These are phyloP conservation scores for Morelia viridis DNA, from an alignment of 2,797 vertebrate species.

Conservation along the genomic window DNA sequence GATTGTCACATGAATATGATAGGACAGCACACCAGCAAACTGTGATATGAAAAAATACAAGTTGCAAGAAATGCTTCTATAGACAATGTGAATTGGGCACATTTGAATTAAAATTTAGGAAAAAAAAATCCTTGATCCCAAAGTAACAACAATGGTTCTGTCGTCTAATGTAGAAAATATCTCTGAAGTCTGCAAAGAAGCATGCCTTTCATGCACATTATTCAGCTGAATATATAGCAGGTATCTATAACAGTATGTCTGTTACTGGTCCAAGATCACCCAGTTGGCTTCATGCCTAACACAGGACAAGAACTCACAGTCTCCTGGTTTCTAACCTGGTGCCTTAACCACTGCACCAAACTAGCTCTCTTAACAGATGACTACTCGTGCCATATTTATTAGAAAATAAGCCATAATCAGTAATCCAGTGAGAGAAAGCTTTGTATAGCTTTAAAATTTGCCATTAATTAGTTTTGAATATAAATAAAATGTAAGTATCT, in stretches of 20 bases:
- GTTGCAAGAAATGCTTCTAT: neutral
- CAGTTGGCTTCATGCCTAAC: no score
- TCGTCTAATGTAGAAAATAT: neutral
- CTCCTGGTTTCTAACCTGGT: neutral
- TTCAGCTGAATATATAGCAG: neutral
- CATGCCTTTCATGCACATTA: neutral
- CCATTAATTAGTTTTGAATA: slow-evolving; percentile 54
- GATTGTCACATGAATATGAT: neutral
- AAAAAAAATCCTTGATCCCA: neutral
- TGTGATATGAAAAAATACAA: neutral
- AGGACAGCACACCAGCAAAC: neutral
- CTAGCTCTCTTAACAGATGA: neutral
- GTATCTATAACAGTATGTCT: no score
- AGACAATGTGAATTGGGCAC: neutral
- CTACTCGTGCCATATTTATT: slow-evolving; percentile 20
- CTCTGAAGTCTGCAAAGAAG: neutral
- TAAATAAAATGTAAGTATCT: slow-evolving; percentile 27
- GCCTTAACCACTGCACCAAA: neutral
- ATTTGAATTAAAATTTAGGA: neutral
- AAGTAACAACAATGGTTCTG: neutral
- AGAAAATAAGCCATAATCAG: slow-evolving; percentile 35
- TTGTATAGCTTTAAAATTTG: slow-evolving; percentile 21
- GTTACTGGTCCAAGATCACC: no score
- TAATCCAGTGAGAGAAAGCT: slow-evolving; percentile 26
- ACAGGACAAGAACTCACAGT: neutral